Base-by-base conservation (phyloP, 2,888 invertebrate species). In the Bembecia ichneumoniformis region DNA sequence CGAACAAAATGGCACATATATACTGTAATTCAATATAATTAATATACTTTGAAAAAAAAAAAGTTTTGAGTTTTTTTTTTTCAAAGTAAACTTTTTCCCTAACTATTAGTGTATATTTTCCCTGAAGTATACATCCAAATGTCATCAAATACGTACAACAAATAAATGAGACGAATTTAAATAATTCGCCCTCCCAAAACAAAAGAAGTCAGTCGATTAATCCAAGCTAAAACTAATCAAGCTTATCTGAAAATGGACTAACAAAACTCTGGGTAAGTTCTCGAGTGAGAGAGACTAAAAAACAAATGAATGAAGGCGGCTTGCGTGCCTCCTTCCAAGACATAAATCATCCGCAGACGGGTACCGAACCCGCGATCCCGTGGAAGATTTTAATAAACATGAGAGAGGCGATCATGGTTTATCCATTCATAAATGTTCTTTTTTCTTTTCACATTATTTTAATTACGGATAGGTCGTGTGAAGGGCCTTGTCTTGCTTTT, bases 221-320 rank as follows among this genome's bases (percentile, higher is more conserved):
- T 77, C 74, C 76, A 59, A 68, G 60, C 78, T 79, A 75, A 82
- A 86, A 83, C 83, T 84, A 86, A 86, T 86, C 84, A 84, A 79
- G 75, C 70, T 74, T 80, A 83, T 81, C 70, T 65, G 63, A 71
- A 78, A 76, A 76, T 70, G 66, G 68, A 74, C 60, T 67, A 77
- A 77, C 68, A 74, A 74, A 75, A 74, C 66, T 51, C 52, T 55
- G 43, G 14, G 48, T 48, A 51, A 54, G 11, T 47, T 43, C 20
- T 43, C 51, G 53, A 52, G 55, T 54, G 60, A 59, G 58, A 57
- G 62, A 61, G 56, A 58, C 60, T 71, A 78, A 81, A 82, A 82
- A 83, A 82, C 80, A 82, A 83, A 84, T 84, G 84, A 82, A 83
- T 82, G 84, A 69, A 76, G 76, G 77, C 74, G 81, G 76, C 62